A percentile compares a stretch with the other conserved stretches of the same genome.
These are phyloP conservation scores for Netelia virgata DNA, from an alignment of 2,888 invertebrate genomes.

Conservation along the genomic window DNA sequence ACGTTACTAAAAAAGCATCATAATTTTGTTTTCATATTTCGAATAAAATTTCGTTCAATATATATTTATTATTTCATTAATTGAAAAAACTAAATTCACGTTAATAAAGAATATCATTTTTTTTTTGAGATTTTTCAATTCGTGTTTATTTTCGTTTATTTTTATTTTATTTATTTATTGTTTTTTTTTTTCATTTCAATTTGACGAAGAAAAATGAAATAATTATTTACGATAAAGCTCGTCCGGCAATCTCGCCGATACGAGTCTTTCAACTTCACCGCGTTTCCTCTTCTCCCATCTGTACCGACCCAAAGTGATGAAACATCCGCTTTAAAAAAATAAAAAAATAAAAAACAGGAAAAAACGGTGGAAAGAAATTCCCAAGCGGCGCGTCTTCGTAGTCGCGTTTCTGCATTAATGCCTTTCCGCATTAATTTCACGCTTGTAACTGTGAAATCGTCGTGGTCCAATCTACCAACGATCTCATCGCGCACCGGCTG, in stretches of 20 bases:
- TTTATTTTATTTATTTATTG: no score
- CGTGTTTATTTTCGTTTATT: no score
- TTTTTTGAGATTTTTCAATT: no score
- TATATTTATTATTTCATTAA: no score
- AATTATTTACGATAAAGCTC: background rate
- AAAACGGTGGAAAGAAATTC: slow-evolving; percentile 49
- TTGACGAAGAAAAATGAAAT: no score
- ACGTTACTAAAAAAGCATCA: background rate
- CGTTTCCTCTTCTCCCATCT: slow-evolving; percentile 5
- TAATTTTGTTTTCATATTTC: no score
- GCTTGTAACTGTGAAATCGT: slow-evolving; percentile 70
- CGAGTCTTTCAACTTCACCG: slow-evolving; percentile 41
- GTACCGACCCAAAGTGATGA: background rate
- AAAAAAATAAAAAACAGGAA: background rate
- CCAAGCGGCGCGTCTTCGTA: slow-evolving; percentile 48
- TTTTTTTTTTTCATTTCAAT: no score
- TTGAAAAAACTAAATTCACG: no score
- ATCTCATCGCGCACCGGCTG: slow-evolving; percentile 41
- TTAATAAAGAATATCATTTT: no score
- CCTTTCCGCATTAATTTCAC: slow-evolving; percentile 68
- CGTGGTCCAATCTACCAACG: slow-evolving; percentile 62
- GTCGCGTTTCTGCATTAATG: slow-evolving; percentile 65
- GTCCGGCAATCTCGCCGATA: background rate
- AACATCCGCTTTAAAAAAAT: background rate
- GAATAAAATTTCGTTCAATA: background rate